Conservation (phyloP, 2,888 invertebrate genomes). For the Danaus chrysippus region DNA sequence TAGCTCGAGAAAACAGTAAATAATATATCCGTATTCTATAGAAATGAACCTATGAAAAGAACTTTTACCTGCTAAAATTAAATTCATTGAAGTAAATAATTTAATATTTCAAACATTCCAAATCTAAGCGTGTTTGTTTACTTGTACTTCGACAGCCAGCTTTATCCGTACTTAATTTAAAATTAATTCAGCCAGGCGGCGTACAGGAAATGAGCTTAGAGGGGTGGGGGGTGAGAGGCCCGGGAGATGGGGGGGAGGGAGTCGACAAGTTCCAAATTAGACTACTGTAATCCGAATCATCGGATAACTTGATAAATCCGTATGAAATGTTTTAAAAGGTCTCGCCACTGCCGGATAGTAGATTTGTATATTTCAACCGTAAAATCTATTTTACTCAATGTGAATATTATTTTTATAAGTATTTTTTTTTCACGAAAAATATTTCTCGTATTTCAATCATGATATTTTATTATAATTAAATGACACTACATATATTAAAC, state of each 20-base stretch:
- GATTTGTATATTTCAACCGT: no score
- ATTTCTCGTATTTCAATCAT: no score
- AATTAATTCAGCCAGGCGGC: conserved; percentile 85
- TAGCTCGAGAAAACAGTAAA: no score
- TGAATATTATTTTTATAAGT: no score
- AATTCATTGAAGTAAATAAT: conserved; percentile 2
- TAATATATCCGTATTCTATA: no score
- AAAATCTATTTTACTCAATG: no score
- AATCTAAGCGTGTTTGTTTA: conserved; percentile 35
- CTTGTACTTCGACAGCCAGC: conserved; percentile 47
- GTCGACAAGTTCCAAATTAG: conserved; percentile 52
- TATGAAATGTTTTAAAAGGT: conserved; percentile 4
- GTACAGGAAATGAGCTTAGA: conserved; percentile 84
- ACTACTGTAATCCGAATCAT: conserved; percentile 36
- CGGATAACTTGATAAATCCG: conserved; percentile 26
- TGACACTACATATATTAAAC: no score
- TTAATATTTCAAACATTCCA: conserved; percentile 7
- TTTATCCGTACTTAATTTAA: conserved; percentile 83
- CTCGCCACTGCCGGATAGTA: background rate
- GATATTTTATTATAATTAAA: no score
- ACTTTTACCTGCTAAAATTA: background rate
- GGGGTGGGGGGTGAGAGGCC: conserved; percentile 47
- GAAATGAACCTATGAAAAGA: no score
- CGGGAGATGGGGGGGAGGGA: conserved; percentile 35
- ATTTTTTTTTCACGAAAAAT: no score